These are phyloP conservation scores for Anguilla marmorata DNA, from an alignment of 2,797 vertebrate species.

Conservation along the genomic window DNA sequence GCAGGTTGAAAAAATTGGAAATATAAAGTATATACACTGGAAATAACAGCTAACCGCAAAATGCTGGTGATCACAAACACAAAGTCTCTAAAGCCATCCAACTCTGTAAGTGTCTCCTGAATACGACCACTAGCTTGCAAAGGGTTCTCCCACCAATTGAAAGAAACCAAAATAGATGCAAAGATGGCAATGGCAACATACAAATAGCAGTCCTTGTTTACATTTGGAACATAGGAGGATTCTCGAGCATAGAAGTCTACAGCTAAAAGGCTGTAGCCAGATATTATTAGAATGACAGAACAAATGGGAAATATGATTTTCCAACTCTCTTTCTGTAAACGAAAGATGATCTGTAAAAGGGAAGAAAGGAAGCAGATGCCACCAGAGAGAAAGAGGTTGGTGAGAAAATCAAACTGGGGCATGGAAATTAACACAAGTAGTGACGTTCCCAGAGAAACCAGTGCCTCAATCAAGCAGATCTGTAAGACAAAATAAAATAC, in stretches of 20 bases:
- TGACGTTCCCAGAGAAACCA: conserved; percentile 73
- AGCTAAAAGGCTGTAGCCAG: conserved; percentile 67
- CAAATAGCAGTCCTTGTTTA: not conserved
- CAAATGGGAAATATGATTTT: conserved; percentile 74
- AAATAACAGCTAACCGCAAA: conserved; percentile 60
- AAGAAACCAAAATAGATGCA: conserved; percentile 66
- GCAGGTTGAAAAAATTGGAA: conserved; percentile 43
- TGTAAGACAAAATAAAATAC: conserved; percentile 47
- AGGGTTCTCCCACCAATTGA: conserved; percentile 81
- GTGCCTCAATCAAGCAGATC: conserved; percentile 68
- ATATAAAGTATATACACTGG: conserved; percentile 65
- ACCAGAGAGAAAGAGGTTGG: conserved; percentile 75
- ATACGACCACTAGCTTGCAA: conserved; percentile 68
- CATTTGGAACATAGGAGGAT: conserved; percentile 50
- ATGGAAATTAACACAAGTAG: conserved; percentile 73
- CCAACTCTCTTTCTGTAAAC: conserved; percentile 66
- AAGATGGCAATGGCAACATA: conserved; percentile 68
- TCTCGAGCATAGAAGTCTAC: conserved; percentile 68
- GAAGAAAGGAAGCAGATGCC: conserved; percentile 73
- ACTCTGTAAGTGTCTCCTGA: conserved; percentile 59
- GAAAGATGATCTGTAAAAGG: conserved; percentile 65
- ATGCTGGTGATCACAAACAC: conserved; percentile 71
- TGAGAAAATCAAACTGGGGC: conserved; percentile 77
- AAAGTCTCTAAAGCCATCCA: conserved; percentile 70
- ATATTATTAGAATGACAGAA: conserved; percentile 60